phyloP scores from a whole-genome alignment of 2,888 invertebrate genomes.

The Thysanoteuthis rhombus region DNA sequence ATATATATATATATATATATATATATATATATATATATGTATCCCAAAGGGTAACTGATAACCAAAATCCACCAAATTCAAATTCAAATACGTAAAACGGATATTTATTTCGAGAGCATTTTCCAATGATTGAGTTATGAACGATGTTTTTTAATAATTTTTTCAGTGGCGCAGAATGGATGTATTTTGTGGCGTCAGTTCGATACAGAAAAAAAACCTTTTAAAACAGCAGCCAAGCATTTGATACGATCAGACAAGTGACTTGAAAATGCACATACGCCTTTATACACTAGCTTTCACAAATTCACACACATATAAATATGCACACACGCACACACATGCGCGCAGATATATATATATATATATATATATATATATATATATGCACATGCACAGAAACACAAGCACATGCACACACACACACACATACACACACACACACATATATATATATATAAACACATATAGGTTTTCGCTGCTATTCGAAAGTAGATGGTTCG shows the following conservation, averaged over 20 bases:
- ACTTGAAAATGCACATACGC: not conserved
- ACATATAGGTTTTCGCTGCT: too few species aligned
- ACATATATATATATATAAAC: too few species aligned
- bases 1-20: not conserved
- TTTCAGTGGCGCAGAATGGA: not conserved
- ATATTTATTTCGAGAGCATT: too few species aligned
- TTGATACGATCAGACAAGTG: not conserved
- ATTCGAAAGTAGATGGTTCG: too few species aligned
- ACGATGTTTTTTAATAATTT: too few species aligned
- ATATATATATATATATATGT: not conserved
- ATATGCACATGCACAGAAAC: not conserved
- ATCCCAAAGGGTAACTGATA: not conserved
- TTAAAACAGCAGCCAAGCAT: too few species aligned
- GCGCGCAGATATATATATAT: not conserved
- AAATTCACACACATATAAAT: not conserved
- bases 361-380: not conserved
- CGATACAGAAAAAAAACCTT: too few species aligned
- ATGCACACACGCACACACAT: too few species aligned
- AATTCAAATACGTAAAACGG: not conserved
- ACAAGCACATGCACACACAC: not conserved
- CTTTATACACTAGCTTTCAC: not conserved
- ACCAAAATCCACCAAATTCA: not conserved
- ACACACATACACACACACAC: too few species aligned
- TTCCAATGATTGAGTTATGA: too few species aligned
- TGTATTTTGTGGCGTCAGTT: not conserved